Conservation (phyloP, 1,140 invertebrate genomes). For the Anastatus disparis region DNA sequence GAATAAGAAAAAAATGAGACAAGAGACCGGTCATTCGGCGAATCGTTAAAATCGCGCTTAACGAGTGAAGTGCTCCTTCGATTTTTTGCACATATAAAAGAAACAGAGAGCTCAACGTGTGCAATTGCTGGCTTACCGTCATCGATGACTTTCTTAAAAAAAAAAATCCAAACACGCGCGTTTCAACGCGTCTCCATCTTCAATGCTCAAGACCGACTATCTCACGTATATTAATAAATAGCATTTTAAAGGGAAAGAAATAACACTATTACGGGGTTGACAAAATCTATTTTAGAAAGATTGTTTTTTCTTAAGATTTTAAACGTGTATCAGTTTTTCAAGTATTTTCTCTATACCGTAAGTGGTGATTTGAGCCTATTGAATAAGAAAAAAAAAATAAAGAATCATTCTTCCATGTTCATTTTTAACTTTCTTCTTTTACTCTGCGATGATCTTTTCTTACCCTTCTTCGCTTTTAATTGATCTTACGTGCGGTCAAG, state of each 20-base stretch:
- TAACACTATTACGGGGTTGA: no score
- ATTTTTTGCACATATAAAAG: slow-evolving; percentile 13
- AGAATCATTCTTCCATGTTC: no score
- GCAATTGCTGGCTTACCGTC: background rate
- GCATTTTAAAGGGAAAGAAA: no score
- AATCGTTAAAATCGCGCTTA: slow-evolving; percentile 35
- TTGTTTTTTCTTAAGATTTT: no score
- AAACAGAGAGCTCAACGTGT: slow-evolving; percentile 1
- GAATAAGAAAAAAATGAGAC: background rate
- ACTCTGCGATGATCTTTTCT: no score
- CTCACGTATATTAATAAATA: slow-evolving; percentile 24
- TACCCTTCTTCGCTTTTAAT: background rate
- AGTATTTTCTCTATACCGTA: no score
- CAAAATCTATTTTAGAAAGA: no score
- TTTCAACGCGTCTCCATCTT: slow-evolving; percentile 41
- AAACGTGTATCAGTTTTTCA: no score
- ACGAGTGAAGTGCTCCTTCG: background rate
- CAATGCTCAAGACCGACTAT: background rate
- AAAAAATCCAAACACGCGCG: background rate
- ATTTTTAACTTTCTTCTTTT: no score
- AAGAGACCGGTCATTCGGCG: slow-evolving; percentile 15
- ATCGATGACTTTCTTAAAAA: slow-evolving; percentile 16
- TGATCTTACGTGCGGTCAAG: background rate
- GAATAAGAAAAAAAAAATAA: no score
- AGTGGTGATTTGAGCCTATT: no score